Evolutionary conservation across 2,888 invertebrate species (phyloP), one percentile per base, ranked within the genome.

Genomic region (Anthoptus insignis): DNA sequence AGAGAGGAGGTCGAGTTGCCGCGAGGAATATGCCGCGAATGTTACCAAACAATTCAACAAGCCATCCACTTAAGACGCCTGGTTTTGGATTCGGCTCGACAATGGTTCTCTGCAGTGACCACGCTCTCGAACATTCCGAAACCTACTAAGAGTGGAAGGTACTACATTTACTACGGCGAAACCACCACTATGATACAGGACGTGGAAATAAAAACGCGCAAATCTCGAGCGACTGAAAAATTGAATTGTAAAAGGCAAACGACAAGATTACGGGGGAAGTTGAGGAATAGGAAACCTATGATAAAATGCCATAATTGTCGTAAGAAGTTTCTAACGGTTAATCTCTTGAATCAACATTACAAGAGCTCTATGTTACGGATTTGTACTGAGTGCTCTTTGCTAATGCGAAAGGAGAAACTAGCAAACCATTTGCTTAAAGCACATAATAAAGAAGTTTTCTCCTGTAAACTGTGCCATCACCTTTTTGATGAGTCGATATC

Each of bases 1-100:
- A 82, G 76, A 75, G 79, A 83, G 71, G 86, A 84, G 69, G 63
- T 73, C 16, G 81, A 73, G 7, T 75, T 91, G 68, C 91, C 91
- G 56, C 71, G 75, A 37, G 83, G 86, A 24, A 70, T 86, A 50
- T 92, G 91, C 83, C 70, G 77, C 66, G 59, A 59, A 56, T 92
- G 91, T 77, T 77, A 77, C 14, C 79, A 82, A 57, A 82, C 80
- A 64, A 76, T 82, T 58, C 45, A 86, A 34, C 75, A 80, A 0
- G 84, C 87, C 1, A 70, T 77, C 29, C 74, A 74, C 64, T 88
- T 91, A 81, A 78, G 73, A 54, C 78, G 80, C 34, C 77, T 88
- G 39, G 84, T 82, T 75, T 66, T 69, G 19, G 74, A 78, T 42
- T 89, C 91, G 1, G 67, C 72, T 29, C 70, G 75, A 19, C 79